These are phyloP conservation scores for Lysiphlebus fabarum DNA, from an alignment of 1,140 invertebrate species.

Conservation along the genomic window DNA sequence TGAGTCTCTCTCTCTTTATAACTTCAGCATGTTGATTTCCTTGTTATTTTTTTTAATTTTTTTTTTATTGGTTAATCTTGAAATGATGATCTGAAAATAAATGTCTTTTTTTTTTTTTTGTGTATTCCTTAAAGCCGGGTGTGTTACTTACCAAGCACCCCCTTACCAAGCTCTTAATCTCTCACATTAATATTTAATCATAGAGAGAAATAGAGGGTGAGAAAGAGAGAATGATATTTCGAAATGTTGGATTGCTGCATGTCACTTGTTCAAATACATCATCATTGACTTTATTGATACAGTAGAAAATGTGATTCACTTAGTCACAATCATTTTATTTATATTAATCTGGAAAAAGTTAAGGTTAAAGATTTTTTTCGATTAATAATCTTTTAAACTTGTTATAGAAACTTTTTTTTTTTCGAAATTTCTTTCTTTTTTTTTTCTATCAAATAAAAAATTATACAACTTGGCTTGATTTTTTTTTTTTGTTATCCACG, in stretches of 20 bases:
- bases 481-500: no score
- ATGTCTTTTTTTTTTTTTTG: no score
- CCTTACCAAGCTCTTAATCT: conserved; percentile 17
- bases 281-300: conserved; percentile 55
- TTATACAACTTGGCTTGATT: no score
- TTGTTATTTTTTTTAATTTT: no score
- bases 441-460: no score
- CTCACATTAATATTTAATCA: conserved; percentile 26
- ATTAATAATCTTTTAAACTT: not conserved
- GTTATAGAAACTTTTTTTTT: not conserved
- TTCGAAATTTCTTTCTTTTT: no score
- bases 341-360: conserved; percentile 52
- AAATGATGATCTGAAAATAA: no score
- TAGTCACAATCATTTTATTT: conserved; percentile 41
- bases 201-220: conserved; percentile 16
- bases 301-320: conserved; percentile 47
- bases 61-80: no score
- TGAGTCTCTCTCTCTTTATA: no score
- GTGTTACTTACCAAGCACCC: conserved; percentile 48
- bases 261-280: conserved; percentile 55
- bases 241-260: conserved; percentile 52
- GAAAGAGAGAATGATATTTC: no score
- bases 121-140: conserved; percentile 49
- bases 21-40: no score
- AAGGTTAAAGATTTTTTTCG: conserved; percentile 41